Evolutionary conservation across 37 sponge, comb jelly and placozoan species (phyloP).

Genomic region (Halichondria panicea): DNA sequence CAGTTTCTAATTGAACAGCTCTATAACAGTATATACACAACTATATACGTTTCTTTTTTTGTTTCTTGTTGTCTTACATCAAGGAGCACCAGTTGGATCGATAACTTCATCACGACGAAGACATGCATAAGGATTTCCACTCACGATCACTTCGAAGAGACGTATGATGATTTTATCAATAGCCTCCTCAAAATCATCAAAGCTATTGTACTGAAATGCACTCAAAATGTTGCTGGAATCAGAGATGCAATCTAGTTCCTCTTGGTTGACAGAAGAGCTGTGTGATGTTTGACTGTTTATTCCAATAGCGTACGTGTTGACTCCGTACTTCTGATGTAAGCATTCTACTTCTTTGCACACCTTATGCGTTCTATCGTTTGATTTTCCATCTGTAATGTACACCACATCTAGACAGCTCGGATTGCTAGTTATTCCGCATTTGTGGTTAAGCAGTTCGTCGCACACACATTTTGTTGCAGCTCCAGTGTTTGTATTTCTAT

Average conservation of each 20-base stretch:
- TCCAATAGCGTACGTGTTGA: conserved; percentile 47
- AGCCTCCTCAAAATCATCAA: conserved; percentile 42
- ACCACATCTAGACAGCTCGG: conserved; percentile 39
- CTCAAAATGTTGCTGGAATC: too few species aligned
- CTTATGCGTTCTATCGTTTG: conserved; percentile 14
- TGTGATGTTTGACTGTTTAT: conserved; percentile 1
- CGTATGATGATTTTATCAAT: too few species aligned
- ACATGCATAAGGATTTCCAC: too few species aligned
- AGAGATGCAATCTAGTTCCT: conserved; percentile 12
- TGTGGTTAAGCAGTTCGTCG: background rate
- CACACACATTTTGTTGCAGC: conserved; percentile 42
- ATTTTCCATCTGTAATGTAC: conserved; percentile 32
- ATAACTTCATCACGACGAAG: too few species aligned
- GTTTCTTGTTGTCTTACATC: too few species aligned
- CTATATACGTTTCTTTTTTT: too few species aligned
- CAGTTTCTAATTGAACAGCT: too few species aligned
- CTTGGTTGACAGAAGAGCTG: conserved; percentile 1
- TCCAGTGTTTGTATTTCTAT: conserved; percentile 8
- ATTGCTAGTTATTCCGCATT: conserved; percentile 6
- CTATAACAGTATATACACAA: too few species aligned
- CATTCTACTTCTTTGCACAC: conserved; percentile 4
- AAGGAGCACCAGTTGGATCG: too few species aligned
- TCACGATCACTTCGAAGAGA: too few species aligned
- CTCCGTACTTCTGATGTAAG: conserved; percentile 10
- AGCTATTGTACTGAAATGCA: conserved; percentile 5